phyloP scores from a whole-genome alignment of 2,113 vertebrate genomes.

The Xenopus borealis region DNA sequence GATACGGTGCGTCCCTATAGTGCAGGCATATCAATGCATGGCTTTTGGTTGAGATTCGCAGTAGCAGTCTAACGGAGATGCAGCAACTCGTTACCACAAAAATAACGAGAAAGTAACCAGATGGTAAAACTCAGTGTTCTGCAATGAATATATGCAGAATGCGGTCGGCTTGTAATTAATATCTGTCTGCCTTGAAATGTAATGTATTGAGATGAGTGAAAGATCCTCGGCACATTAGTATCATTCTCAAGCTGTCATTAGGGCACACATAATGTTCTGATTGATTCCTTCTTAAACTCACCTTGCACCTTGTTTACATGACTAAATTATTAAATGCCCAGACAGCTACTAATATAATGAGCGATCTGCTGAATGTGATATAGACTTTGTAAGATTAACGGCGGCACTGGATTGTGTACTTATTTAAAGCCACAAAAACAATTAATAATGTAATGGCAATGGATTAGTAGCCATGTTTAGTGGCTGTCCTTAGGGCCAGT shows the following conservation, averaged over 20 bases:
- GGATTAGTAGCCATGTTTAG: neutral
- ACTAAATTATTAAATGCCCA: conserved; percentile 2
- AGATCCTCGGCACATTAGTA: neutral
- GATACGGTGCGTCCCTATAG: too few relatives aligned
- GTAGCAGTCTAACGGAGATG: too few relatives aligned
- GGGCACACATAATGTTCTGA: neutral
- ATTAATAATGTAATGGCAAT: neutral
- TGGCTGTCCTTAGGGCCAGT: too few relatives aligned
- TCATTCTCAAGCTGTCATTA: neutral
- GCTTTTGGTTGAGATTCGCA: too few relatives aligned
- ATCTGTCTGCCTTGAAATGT: neutral
- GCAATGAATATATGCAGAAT: too few relatives aligned
- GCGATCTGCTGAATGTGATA: neutral
- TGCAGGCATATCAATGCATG: too few relatives aligned
- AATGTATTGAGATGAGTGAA: neutral
- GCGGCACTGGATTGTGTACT: neutral
- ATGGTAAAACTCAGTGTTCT: too few relatives aligned
- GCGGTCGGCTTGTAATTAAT: neutral
- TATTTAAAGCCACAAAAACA: neutral
- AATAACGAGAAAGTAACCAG: too few relatives aligned
- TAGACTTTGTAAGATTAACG: neutral
- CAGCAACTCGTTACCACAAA: too few relatives aligned
- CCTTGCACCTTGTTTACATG: conserved; percentile 2
- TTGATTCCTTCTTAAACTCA: neutral
- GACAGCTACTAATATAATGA: conserved; percentile 2